These are phyloP conservation scores for Lathamus discolor DNA, from an alignment of 2,113 vertebrate species.

Conservation along the genomic window DNA sequence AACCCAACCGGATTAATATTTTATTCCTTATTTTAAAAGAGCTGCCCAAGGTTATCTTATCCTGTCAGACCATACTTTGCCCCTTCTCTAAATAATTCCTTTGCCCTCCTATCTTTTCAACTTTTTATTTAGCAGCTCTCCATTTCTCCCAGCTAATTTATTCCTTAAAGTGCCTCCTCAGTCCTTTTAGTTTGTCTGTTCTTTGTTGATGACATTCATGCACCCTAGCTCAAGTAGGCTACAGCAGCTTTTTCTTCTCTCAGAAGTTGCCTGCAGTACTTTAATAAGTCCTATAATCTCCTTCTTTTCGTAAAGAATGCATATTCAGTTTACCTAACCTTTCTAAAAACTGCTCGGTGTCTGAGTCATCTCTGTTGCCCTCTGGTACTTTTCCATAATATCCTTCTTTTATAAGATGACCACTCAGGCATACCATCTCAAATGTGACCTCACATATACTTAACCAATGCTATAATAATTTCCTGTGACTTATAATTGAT, in stretches of 20 bases:
- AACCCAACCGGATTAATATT: conserved; percentile 4
- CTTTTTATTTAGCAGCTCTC: conserved; percentile 41
- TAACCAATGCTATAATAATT: conserved; percentile 66
- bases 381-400: conserved; percentile 61
- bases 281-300: conserved; percentile 35
- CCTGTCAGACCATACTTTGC: neutral
- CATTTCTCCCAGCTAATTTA: conserved; percentile 43
- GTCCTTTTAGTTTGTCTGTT: conserved; percentile 8
- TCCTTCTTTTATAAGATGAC: conserved; percentile 50
- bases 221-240: conserved; percentile 7
- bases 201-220: conserved; percentile 46
- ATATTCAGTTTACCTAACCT: conserved; percentile 56
- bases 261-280: conserved; percentile 15
- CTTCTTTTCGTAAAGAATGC: neutral
- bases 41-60: conserved; percentile 48
- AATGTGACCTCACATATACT: conserved; percentile 51
- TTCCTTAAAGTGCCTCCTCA: conserved; percentile 29
- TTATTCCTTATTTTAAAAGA: conserved; percentile 41
- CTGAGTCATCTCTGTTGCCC: conserved; percentile 63
- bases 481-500: conserved; percentile 71
- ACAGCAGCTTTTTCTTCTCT: neutral
- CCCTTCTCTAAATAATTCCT: conserved; percentile 15
- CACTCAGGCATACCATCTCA: conserved; percentile 49
- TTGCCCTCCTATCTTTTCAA: conserved; percentile 44
- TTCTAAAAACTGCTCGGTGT: conserved; percentile 12